A percentile compares a stretch with the other conserved stretches of the same genome.
Conservation (phyloP, 2,113 vertebrate species). For the Protobothrops flavoviridis region DNA sequence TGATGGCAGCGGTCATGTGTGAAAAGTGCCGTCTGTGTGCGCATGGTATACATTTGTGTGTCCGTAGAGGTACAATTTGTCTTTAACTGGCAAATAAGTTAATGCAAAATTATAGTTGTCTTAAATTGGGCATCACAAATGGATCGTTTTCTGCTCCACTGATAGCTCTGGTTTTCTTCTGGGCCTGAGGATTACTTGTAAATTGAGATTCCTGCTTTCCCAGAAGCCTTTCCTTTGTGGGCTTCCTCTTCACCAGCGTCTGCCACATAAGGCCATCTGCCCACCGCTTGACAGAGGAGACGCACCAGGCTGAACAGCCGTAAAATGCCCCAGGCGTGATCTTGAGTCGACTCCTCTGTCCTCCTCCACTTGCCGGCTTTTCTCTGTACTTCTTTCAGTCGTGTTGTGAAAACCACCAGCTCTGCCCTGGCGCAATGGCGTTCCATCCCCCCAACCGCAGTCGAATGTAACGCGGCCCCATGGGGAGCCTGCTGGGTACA, state of each 20-base stretch:
- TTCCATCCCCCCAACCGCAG: neutral
- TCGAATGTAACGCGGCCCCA: neutral
- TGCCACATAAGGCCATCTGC: constrained; percentile 98
- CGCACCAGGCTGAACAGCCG: constrained; percentile 95
- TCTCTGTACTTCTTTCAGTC: constrained; percentile 67
- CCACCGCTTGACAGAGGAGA: constrained; percentile 99
- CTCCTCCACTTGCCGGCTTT: constrained; percentile 95
- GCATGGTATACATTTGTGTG: neutral
- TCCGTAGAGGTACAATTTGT: neutral
- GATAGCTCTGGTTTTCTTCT: constrained; percentile 97
- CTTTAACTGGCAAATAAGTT: constrained; percentile 56
- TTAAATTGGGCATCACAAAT: constrained; percentile 96
- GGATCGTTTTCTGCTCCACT: constrained; percentile 97
- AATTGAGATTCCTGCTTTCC: constrained; percentile 95
- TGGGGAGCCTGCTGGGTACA: neutral
- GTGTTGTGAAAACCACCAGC: neutral
- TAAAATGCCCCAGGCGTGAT: constrained; percentile 95
- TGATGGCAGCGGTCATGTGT: neutral
- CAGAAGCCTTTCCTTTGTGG: constrained; percentile 96
- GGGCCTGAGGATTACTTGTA: constrained; percentile 90
- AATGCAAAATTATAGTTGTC: constrained; percentile 87
- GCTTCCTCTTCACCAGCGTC: constrained; percentile 99
- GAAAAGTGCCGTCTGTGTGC: neutral
- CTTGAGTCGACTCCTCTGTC: constrained; percentile 99
- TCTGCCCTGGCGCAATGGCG: neutral